phyloP scores from a whole-genome alignment of 53 echinoderm and acorn worm species.

The Antedon mediterranea region DNA sequence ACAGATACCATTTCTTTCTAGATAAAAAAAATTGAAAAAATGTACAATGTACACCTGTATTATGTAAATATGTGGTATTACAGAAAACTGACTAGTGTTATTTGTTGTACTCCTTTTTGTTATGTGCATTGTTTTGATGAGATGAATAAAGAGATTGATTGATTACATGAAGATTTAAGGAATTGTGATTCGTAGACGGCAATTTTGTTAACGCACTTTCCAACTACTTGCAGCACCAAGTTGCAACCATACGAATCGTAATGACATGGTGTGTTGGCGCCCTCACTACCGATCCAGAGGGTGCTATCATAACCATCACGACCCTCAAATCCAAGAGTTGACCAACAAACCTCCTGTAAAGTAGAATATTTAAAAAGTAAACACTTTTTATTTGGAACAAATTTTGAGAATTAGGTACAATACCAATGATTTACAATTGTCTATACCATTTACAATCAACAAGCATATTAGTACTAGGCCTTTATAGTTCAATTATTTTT shows the following conservation, averaged over 20 bases:
- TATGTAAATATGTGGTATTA: not conserved
- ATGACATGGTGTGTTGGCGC: slow-evolving; percentile 79
- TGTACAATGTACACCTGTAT: not conserved
- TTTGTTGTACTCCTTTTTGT: too few species aligned
- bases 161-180: too few species aligned
- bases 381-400: too few species aligned
- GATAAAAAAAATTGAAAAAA: not conserved
- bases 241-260: slow-evolving; percentile 95
- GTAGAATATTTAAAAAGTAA: not conserved
- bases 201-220: slow-evolving; percentile 9
- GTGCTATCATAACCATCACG: slow-evolving; percentile 59
- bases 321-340: slow-evolving; percentile 44
- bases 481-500: too few species aligned
- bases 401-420: too few species aligned
- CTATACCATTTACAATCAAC: too few species aligned
- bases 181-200: not conserved
- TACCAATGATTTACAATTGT: too few species aligned
- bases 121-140: too few species aligned
- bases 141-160: too few species aligned
- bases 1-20: slow-evolving; percentile 88
- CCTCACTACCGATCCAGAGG: slow-evolving; percentile 78
- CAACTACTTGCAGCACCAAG: slow-evolving; percentile 74
- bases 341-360: slow-evolving; percentile 63
- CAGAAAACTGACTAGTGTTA: too few species aligned
- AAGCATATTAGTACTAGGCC: too few species aligned